Base-by-base conservation (phyloP, 2,888 invertebrate genomes). In the Tetropium fuscum region DNA sequence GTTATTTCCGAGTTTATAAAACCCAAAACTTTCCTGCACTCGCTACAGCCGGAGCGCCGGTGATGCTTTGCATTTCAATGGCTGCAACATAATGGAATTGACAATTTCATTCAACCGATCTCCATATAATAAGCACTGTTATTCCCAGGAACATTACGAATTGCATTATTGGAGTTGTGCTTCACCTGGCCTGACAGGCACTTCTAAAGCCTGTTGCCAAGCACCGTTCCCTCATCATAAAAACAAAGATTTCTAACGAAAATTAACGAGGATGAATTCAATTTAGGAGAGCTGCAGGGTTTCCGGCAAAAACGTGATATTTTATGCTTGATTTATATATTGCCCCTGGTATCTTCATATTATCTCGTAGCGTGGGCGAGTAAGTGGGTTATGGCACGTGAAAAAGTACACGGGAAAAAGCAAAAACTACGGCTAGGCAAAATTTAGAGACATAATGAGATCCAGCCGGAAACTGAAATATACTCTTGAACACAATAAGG, bases 241-340 rank as follows among this genome's bases (percentile, higher is more conserved):
- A 13, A 27, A 27, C 51, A 51, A 27, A 40, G 27, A 40, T 40
- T 10, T 19, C 27, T 36, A 48, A 36, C 36, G 15, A 40, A 48
- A 51, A 51, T 40, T 51, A 51, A 38, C 51, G 40, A 51, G 51
- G 51, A 51, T 27, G 16, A 27, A 40, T 27, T 48, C 48, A 48
- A 48, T 48, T 22, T 15, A 20, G 36, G 22, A n/a, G 16, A 22
- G 22, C 25, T 13, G 11, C 15, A 22, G 22, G 22, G 27, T 27
- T 7, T 27, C 44, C 25, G 6, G 44, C 27, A 44, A 27, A 34
- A 45, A 34, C 34, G 48, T 48, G 34, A 34, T 18, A 36, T 36
- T 34, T 44, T 13, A 2, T n/a, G 13, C 16, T 27, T 44, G 44
- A 27, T 44, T 16, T 44, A 44, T 44, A 19, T 7, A 22, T 13